These are phyloP conservation scores for Lophotis ruficrista DNA, from an alignment of 2,113 vertebrate species.

Conservation along the genomic window DNA sequence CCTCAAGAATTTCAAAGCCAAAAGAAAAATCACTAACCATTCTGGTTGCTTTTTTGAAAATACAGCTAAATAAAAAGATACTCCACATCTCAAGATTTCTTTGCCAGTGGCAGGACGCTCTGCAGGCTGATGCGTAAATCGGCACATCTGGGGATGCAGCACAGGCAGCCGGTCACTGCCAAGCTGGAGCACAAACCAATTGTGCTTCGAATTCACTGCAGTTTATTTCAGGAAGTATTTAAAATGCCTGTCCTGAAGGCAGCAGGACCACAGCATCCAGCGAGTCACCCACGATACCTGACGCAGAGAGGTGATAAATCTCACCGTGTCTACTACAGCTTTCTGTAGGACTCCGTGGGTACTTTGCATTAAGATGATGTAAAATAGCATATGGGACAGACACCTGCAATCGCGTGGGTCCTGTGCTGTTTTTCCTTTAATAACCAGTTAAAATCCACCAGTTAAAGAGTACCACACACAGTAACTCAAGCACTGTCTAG, in stretches of 20 bases:
- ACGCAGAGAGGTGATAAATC: not conserved
- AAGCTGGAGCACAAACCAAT: not conserved
- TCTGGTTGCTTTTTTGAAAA: not conserved
- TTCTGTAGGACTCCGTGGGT: not conserved
- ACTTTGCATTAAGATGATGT: not conserved
- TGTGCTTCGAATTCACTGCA: not conserved
- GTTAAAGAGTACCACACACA: not conserved
- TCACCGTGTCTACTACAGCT: not conserved
- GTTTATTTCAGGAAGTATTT: not conserved
- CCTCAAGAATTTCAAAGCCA: not conserved
- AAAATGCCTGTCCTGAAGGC: not conserved
- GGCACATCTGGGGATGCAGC: not conserved
- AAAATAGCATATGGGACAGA: not conserved
- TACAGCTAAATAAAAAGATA: not conserved
- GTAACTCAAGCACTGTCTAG: not conserved
- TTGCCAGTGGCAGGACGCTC: not conserved
- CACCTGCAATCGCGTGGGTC: not conserved
- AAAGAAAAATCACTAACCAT: not conserved
- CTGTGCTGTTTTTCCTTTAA: not conserved
- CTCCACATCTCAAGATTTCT: not conserved
- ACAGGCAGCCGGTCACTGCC: not conserved
- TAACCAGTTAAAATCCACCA: not conserved
- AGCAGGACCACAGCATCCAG: not conserved
- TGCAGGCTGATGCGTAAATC: not conserved
- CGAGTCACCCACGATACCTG: not conserved